phyloP scores from a whole-genome alignment of 2,113 vertebrate species.

The Erinaceus europaeus region DNA sequence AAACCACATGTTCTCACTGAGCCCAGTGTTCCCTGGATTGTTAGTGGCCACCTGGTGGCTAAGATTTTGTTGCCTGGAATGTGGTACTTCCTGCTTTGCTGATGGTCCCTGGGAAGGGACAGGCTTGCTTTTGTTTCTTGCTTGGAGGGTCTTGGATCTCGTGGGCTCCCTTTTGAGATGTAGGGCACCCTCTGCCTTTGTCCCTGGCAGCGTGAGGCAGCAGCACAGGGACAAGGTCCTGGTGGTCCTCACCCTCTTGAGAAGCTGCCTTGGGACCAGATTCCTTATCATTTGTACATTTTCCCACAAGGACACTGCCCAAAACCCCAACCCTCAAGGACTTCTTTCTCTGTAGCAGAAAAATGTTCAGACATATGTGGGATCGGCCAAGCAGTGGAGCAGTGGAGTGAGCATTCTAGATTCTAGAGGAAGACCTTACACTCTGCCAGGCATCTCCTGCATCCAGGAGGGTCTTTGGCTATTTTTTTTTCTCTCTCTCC shows the following conservation, averaged over 20 bases:
- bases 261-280: background rate
- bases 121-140: too few relatives aligned
- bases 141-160: background rate
- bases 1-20: background rate
- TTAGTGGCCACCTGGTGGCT: background rate
- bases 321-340: background rate
- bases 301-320: background rate
- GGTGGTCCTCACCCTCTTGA: rapidly evolving
- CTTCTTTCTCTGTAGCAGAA: background rate
- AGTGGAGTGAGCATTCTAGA: too few relatives aligned
- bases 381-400: background rate
- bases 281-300: background rate
- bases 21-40: background rate
- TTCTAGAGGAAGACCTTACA: too few relatives aligned
- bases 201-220: rapidly evolving
- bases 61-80: too few relatives aligned
- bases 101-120: too few relatives aligned
- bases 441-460: background rate
- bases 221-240: too few relatives aligned
- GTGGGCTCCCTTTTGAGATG: background rate
- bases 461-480: background rate
- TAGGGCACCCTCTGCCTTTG: rapidly evolving
- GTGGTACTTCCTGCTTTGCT: too few relatives aligned
- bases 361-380: background rate
- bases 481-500: background rate